Evolutionary conservation across 2,797 vertebrate species (phyloP).

Genomic region (Artibeus lituratus): DNA sequence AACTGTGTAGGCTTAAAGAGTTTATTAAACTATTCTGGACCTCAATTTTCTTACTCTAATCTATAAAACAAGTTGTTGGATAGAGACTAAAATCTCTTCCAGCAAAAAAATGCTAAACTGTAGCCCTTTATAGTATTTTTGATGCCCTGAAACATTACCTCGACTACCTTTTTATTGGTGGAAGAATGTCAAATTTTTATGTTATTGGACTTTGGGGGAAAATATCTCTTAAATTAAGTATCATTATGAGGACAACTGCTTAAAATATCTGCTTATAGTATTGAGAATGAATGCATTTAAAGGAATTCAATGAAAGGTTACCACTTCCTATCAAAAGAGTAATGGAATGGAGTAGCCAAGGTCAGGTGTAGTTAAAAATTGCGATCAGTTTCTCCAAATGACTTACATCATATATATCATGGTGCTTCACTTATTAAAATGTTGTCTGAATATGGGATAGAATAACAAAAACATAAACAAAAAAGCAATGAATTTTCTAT

Average conservation of each 20-base stretch:
- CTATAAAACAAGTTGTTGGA: not conserved
- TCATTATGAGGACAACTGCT: constrained; percentile 40
- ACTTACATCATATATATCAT: not conserved
- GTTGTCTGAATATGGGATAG: not conserved
- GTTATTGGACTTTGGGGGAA: not conserved
- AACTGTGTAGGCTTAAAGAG: not conserved
- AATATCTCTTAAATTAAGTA: constrained; percentile 26
- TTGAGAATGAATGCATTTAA: not conserved
- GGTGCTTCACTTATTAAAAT: not conserved
- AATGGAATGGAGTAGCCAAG: not conserved
- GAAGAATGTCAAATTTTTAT: not conserved
- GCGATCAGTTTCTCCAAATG: not conserved
- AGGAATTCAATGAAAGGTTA: not conserved
- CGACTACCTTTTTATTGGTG: not conserved
- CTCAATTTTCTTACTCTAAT: not conserved
- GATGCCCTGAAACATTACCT: not conserved
- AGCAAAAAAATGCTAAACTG: not conserved
- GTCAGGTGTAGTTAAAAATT: not conserved
- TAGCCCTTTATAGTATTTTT: constrained; percentile 26
- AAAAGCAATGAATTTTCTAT: not conserved
- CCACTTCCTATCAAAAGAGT: not conserved
- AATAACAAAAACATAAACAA: not conserved
- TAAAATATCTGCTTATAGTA: not conserved
- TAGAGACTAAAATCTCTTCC: not conserved
- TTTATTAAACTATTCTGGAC: not conserved